Base-by-base conservation (phyloP, 2,797 vertebrate species). In the Phoeniculus purpureus region DNA sequence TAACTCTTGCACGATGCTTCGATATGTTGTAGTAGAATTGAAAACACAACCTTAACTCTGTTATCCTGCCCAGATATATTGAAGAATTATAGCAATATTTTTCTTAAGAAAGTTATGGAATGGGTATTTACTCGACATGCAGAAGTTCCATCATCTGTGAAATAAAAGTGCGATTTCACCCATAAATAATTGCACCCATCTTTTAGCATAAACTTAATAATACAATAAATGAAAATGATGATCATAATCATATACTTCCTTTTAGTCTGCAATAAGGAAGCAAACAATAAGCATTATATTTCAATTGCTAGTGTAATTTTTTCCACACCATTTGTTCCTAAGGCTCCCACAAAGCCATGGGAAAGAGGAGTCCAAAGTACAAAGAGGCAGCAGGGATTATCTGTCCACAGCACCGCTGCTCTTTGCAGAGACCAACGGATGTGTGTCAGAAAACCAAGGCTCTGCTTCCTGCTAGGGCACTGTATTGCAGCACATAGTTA, bases 241-340 rank as follows among this genome's bases (percentile, higher is more conserved):
- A 75, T 17, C 3, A 2, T 80, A 65, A 80, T 77, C 34, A 40
- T 15, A 31, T 29, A 75, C 7, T 81, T 81, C 32, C 29, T 75
- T 81, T 66, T 68, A 50, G 29, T 32, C 55, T 85, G 51, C 92
- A 93, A 89, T 62, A 85, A 89, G 29, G 43, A 93, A 92, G n/a
- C 7, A 47, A 82, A 23, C 37, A 61, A 68, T 85, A 37, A 16
- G 10, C 31, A 26, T 55, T 70, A 5, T n/a, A 59, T 77, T 77
- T 82, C 80, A 59, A 77, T 82, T 71, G 59, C 27, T 72, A 27
- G 10, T 0, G 12, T 0, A 4, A 27, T 92, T n/a, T n/a, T 45
- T n/a, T 89, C 32, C 45, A 12, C 10, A 48, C 47, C 9, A 19
- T 65, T 67, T 77, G 37, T 77, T 92, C 32, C 20, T 26, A 54